Evolutionary conservation across 2,888 invertebrate species (phyloP), one percentile per base, ranked within the genome.

Genomic region (Arctia plantaginis): DNA sequence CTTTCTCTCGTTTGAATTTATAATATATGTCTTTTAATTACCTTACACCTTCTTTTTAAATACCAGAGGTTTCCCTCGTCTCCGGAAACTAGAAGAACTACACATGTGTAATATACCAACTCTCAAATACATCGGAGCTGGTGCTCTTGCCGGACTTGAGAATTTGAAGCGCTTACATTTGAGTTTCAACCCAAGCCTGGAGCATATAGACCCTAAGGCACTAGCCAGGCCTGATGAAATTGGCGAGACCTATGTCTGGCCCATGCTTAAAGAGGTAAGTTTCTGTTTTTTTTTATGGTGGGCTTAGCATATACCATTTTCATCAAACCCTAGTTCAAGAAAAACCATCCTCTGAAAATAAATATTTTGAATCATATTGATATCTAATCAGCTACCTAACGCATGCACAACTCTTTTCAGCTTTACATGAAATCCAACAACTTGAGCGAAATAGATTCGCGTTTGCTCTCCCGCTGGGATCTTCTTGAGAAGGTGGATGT

Each of bases 391-490:
- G 12, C 27, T 59, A 3, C 13, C 27, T 59, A 30, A 62, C 1
- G 15, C 15, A 18, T 62, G 0, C 35, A 41, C 8, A 4, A 10
- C 7, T 27, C 71, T 79, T 91, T 93, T 41, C 90, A 98, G 97
- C 91, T 99, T 0, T 96, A 97, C 85, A 91, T 99, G 18, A 96
- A 97, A 83, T 97, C 97, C 80, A 98, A 98, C 92, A 97, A 97
- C 81, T 91, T 98, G 6, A 92, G 96, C 0, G 96, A 96, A 81
- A 90, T 98, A n/a, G 96, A 98, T 80, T 93, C 94, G n/a, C 95
- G 96, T 23, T 90, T 97, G 65, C 81, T 97, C 4, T 96, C 96
- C 0, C 96, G 97, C 72, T 98, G 98, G 98, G 97, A 97, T 84
- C 92, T 96, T 44, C 89, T 98, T 27, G 93, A 96, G 44, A 94